phyloP scores from a whole-genome alignment of 2,888 invertebrate species.

The Lasioglossum lativentre region DNA sequence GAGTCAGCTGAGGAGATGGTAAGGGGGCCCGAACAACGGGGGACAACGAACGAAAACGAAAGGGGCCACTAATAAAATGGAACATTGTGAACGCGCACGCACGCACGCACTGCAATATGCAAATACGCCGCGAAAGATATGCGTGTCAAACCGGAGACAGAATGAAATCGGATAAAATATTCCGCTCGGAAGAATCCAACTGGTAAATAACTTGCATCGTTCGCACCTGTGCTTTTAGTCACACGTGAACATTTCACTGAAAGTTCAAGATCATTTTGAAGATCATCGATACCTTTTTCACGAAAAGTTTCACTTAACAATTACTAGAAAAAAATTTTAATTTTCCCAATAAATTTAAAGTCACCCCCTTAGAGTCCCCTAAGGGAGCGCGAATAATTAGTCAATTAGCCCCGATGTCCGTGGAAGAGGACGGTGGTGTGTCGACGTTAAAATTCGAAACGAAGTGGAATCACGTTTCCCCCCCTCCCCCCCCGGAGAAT shows the following conservation, averaged over 20 bases:
- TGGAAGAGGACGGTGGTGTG: neutral
- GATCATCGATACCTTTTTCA: too few species aligned
- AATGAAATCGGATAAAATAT: neutral
- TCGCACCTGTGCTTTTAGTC: neutral
- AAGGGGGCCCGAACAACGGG: neutral
- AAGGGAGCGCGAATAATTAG: too few species aligned
- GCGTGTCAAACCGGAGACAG: neutral
- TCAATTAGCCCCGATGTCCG: too few species aligned
- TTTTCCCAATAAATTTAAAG: too few species aligned
- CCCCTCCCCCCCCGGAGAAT: neutral
- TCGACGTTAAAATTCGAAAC: neutral
- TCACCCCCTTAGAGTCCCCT: too few species aligned
- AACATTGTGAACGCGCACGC: neutral
- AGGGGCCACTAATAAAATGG: slow-evolving; percentile 1
- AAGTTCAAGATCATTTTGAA: too few species aligned
- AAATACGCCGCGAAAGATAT: neutral
- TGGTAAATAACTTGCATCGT: neutral
- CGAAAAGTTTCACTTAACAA: too few species aligned
- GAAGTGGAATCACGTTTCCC: neutral
- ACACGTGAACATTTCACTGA: too few species aligned
- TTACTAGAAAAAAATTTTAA: too few species aligned
- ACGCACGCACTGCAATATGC: neutral
- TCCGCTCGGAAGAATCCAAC: neutral
- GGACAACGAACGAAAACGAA: neutral
- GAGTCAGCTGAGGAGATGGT: slow-evolving; percentile 15